Conservation (phyloP, 2,888 invertebrate genomes). For the Eueremaeus valkanovi region DNA sequence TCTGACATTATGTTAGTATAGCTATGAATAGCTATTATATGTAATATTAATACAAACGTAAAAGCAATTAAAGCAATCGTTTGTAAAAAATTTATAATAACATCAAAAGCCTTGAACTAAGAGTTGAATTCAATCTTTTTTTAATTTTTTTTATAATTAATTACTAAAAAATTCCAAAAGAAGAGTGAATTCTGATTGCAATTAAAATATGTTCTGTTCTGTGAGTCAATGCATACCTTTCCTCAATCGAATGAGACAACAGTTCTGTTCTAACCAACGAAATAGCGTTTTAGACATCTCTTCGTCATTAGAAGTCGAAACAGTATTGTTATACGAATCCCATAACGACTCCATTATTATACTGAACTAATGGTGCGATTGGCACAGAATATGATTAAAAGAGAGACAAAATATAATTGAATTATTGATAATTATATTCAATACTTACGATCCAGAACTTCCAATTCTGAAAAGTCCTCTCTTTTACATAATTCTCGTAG, state of each 20-base stretch:
- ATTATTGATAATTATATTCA: constrained; percentile 22
- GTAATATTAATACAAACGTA: too few relatives aligned
- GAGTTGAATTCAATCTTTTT: too few relatives aligned
- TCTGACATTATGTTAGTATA: too few relatives aligned
- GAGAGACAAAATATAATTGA: neutral
- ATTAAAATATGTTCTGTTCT: too few relatives aligned
- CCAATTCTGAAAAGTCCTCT: constrained; percentile 84
- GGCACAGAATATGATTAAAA: constrained; percentile 55
- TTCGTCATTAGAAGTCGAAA: constrained; percentile 82
- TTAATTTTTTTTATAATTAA: too few relatives aligned
- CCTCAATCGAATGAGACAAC: constrained; percentile 85
- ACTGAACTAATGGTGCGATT: constrained; percentile 86
- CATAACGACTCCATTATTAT: constrained; percentile 82
- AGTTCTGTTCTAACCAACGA: constrained; percentile 94
- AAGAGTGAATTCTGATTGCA: too few relatives aligned
- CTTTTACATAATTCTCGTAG: constrained; percentile 84
- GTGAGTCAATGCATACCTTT: constrained; percentile 74
- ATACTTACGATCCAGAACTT: constrained; percentile 93
- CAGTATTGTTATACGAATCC: constrained; percentile 83
- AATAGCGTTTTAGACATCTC: constrained; percentile 87
- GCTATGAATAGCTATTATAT: too few relatives aligned
- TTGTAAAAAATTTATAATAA: too few relatives aligned
- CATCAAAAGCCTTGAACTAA: too few relatives aligned
- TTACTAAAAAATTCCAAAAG: too few relatives aligned
- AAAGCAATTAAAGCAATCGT: too few relatives aligned